Evolutionary conservation across 2,888 invertebrate species (phyloP).

Genomic region (Xylophagus ater): DNA sequence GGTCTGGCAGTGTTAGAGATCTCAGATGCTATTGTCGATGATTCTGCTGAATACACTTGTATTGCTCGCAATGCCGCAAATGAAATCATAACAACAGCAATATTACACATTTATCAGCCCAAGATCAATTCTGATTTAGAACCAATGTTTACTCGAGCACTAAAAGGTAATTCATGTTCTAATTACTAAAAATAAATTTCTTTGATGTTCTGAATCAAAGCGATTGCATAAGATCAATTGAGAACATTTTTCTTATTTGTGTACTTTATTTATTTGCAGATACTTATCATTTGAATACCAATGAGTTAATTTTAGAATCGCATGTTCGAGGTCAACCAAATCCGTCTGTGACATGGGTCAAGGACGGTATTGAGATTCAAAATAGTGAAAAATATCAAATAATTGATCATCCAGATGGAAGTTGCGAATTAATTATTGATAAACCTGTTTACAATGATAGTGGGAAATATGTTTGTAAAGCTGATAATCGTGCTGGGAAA

Average conservation of each 20-base stretch:
- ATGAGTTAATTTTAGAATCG: conserved; percentile 67
- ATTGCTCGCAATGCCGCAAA: conserved; percentile 64
- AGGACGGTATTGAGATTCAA: conserved; percentile 52
- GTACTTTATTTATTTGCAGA: conserved; percentile 41
- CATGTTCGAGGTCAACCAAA: conserved; percentile 61
- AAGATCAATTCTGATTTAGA: conserved; percentile 48
- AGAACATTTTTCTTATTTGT: not conserved
- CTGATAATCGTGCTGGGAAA: conserved; percentile 59
- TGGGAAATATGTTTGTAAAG: conserved; percentile 65
- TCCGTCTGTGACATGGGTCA: conserved; percentile 65
- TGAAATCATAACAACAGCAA: conserved; percentile 54
- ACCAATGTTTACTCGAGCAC: conserved; percentile 61
- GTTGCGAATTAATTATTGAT: conserved; percentile 57
- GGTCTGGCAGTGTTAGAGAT: conserved; percentile 67
- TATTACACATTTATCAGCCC: conserved; percentile 55
- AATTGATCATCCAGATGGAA: conserved; percentile 59
- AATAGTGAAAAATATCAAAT: conserved; percentile 51
- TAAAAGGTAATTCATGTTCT: conserved; percentile 47
- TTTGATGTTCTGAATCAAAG: conserved; percentile 1
- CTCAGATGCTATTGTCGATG: conserved; percentile 50
- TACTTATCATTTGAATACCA: conserved; percentile 56
- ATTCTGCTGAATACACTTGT: conserved; percentile 72
- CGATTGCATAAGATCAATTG: conserved; percentile 2
- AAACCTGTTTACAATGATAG: conserved; percentile 55
- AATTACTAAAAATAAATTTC: not conserved